phyloP scores from a whole-genome alignment of 2,888 invertebrate species.

The Ormyrus rosae region DNA sequence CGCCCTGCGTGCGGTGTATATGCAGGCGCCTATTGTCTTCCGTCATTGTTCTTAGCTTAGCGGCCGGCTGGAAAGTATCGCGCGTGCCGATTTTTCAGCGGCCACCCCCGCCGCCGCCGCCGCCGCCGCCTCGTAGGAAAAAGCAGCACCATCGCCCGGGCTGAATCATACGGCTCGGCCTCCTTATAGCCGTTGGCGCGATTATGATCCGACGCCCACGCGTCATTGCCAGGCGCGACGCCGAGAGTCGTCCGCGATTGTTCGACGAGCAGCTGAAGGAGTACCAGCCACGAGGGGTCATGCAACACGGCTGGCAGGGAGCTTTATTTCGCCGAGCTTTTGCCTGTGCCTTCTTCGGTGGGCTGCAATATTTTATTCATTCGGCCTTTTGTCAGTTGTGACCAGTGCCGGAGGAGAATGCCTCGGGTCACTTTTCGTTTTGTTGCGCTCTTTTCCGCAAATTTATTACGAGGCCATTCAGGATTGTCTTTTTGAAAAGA shows the following conservation, averaged over 20 bases:
- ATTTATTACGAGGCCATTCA: no score
- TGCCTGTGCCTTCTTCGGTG: no score
- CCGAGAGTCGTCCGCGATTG: conserved; percentile 14
- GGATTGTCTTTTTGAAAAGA: no score
- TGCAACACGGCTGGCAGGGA: no score
- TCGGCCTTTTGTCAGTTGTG: no score
- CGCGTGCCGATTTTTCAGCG: conserved; percentile 51
- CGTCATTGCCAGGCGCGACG: neutral
- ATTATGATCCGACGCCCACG: conserved; percentile 53
- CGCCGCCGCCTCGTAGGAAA: neutral
- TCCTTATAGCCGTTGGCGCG: conserved; percentile 10
- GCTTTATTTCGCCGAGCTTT: no score
- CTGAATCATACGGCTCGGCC: conserved; percentile 43
- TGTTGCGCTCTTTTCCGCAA: no score
- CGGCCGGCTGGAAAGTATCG: conserved; percentile 14
- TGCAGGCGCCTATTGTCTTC: conserved; percentile 37
- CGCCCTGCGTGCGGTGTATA: neutral
- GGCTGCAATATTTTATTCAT: no score
- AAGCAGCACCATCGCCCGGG: neutral
- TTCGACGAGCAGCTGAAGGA: conserved; percentile 1
- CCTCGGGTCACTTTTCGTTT: no score
- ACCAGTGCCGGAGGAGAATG: no score
- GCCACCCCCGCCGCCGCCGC: conserved; percentile 18
- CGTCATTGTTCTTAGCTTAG: conserved; percentile 30
- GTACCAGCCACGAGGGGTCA: neutral